These are phyloP conservation scores for Halcyon smyrnensis DNA, from an alignment of 2,797 vertebrate genomes.

Conservation along the genomic window DNA sequence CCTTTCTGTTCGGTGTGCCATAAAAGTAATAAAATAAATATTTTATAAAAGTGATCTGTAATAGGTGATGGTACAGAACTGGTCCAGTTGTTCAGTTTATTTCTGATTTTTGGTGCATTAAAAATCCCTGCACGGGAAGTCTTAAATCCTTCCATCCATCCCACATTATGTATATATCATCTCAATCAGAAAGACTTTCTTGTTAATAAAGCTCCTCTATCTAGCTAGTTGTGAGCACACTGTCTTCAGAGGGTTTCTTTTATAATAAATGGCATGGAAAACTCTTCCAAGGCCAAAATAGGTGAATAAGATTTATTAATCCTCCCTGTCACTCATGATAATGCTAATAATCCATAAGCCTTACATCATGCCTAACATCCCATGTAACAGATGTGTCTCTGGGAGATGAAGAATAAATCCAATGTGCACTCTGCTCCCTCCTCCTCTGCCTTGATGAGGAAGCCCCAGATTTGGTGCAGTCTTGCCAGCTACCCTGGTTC, in stretches of 20 bases:
- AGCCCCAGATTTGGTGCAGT: neutral
- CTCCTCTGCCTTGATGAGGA: neutral
- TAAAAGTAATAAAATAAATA: neutral
- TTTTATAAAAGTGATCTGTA: neutral
- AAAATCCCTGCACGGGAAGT: neutral
- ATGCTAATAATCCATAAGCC: neutral
- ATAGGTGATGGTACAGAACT: neutral
- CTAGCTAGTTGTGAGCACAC: neutral
- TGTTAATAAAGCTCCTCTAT: neutral
- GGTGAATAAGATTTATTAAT: neutral
- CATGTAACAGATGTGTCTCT: neutral
- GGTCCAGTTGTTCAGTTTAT: neutral
- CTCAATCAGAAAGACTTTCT: neutral
- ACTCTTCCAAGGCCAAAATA: constrained; percentile 19
- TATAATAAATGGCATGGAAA: neutral
- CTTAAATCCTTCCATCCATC: neutral
- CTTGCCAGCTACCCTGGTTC: neutral
- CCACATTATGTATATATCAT: neutral
- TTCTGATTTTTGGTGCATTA: neutral
- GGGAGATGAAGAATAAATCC: neutral
- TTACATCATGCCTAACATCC: neutral
- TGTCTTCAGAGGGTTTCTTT: neutral
- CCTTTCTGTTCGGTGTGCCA: neutral
- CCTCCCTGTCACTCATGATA: neutral
- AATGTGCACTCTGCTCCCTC: neutral